Evolutionary conservation across 2,797 vertebrate species (phyloP).

Genomic region (Syndactyla subalaris): DNA sequence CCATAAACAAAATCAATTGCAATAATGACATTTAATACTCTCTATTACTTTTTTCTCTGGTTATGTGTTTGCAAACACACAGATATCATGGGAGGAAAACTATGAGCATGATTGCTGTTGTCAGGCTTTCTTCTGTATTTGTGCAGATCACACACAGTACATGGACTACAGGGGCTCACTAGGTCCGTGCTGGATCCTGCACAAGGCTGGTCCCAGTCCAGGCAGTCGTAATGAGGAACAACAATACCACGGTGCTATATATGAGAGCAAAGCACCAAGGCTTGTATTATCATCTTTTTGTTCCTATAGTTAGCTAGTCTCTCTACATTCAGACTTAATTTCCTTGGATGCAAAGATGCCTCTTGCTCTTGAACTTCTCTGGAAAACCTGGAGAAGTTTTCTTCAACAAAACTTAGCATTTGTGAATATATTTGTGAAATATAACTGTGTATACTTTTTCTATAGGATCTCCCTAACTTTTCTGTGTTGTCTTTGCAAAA

Average conservation of each 20-base stretch:
- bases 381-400: background rate
- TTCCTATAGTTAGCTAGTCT: background rate
- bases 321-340: background rate
- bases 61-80: background rate
- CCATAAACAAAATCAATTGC: background rate
- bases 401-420: background rate
- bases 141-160: background rate
- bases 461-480: background rate
- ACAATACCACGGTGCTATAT: background rate
- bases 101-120: background rate
- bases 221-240: background rate
- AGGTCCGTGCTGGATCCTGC: background rate
- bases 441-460: background rate
- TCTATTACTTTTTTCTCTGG: background rate
- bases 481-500: background rate
- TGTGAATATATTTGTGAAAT: background rate
- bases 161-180: background rate
- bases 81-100: background rate
- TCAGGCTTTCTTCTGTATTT: background rate
- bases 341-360: background rate
- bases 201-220: background rate
- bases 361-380: background rate
- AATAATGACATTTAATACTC: background rate
- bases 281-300: background rate
- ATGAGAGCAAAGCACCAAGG: rapidly evolving